Evolutionary conservation across 2,888 invertebrate genomes (phyloP).

Genomic region (Synergus umbraculus): DNA sequence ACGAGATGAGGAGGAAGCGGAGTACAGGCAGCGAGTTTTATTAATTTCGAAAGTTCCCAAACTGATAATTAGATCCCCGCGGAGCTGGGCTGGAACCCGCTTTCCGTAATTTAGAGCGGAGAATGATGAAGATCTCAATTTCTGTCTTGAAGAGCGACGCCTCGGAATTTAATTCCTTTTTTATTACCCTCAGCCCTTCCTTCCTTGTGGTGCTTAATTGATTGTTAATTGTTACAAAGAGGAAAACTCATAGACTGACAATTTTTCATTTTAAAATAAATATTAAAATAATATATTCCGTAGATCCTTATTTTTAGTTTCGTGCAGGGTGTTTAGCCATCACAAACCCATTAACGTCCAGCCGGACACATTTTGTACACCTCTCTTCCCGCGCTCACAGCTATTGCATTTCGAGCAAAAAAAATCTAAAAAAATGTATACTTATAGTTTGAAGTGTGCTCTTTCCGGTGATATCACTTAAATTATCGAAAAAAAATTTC

Average conservation of each 20-base stretch:
- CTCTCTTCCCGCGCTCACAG: too few relatives aligned
- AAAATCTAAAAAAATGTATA: too few relatives aligned
- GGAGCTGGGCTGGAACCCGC: slow-evolving; percentile 41
- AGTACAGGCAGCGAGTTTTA: slow-evolving; percentile 65
- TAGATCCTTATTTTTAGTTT: too few relatives aligned
- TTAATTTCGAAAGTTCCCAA: slow-evolving; percentile 74
- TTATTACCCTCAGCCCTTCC: slow-evolving; percentile 2
- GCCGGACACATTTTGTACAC: too few relatives aligned
- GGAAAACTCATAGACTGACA: not conserved
- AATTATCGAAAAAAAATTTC: too few relatives aligned
- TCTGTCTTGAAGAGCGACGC: slow-evolving; percentile 9
- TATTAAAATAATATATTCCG: too few relatives aligned
- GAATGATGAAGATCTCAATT: slow-evolving; percentile 49
- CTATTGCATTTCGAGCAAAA: too few relatives aligned
- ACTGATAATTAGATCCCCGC: slow-evolving; percentile 74
- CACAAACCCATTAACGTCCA: too few relatives aligned
- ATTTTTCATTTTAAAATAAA: not conserved
- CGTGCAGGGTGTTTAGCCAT: too few relatives aligned
- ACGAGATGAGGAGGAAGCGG: slow-evolving; percentile 20
- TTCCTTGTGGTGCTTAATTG: slow-evolving; percentile 5
- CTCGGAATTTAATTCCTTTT: slow-evolving; percentile 35
- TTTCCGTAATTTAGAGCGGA: slow-evolving; percentile 45
- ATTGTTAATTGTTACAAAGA: slow-evolving; percentile 13
- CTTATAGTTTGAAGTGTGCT: too few relatives aligned
- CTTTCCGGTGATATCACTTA: too few relatives aligned